A percentile compares a stretch with the other conserved stretches of the same genome.
phyloP scores from a whole-genome alignment of 2,888 invertebrate genomes.

The Piscicola geometra region DNA sequence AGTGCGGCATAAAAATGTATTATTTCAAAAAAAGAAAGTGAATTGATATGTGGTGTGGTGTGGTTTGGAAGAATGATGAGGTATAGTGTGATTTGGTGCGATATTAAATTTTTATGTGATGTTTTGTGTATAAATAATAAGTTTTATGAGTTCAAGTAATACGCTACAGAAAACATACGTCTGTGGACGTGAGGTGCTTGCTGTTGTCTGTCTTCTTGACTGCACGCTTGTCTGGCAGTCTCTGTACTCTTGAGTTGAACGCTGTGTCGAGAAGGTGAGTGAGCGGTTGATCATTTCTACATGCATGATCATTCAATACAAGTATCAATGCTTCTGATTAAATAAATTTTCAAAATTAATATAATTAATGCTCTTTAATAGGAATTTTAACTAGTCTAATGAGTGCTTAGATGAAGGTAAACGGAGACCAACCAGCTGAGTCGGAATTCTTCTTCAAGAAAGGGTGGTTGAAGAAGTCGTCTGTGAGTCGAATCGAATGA shows the following conservation, averaged over 20 bases:
- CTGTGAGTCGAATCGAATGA: too few relatives aligned
- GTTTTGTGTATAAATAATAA: background rate
- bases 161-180: background rate
- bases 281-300: too few relatives aligned
- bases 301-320: background rate
- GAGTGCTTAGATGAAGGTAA: background rate
- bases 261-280: background rate
- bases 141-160: background rate
- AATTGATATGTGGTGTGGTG: too few relatives aligned
- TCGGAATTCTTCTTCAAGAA: constrained; percentile 60
- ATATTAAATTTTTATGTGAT: background rate
- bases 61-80: background rate
- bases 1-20: too few relatives aligned
- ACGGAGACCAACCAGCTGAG: background rate
- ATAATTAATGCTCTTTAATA: background rate
- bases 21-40: too few relatives aligned
- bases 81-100: too few relatives aligned
- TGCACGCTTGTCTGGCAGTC: background rate
- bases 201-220: background rate
- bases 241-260: background rate
- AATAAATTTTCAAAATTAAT: too few relatives aligned
- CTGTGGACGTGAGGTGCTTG: constrained; percentile 10
- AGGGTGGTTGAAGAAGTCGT: constrained; percentile 87
- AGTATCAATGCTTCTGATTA: background rate
- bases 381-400: too few relatives aligned